Evolutionary conservation across 1,140 invertebrate species (phyloP).

Genomic region (Papilio polytes): DNA sequence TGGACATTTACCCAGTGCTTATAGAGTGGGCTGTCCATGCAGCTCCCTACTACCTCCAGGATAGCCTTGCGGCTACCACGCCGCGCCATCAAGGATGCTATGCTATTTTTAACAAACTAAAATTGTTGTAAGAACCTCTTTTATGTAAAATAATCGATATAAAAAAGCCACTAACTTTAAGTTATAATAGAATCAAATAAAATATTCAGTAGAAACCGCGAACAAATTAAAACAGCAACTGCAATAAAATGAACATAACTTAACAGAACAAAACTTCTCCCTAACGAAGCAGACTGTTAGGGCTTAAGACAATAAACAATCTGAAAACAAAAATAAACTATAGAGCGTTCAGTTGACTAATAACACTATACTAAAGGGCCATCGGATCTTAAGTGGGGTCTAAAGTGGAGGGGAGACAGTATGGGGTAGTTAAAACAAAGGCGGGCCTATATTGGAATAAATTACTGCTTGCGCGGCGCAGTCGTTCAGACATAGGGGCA

Average conservation of each 20-base stretch:
- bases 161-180: not conserved
- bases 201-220: not conserved
- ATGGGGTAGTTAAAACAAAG: constrained; percentile 70
- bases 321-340: constrained; percentile 69
- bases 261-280: constrained; percentile 42
- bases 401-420: constrained; percentile 57
- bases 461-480: constrained; percentile 71
- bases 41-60: too few species aligned
- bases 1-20: too few species aligned
- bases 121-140: too few species aligned
- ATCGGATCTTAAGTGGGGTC: constrained; percentile 66
- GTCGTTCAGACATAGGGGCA: constrained; percentile 61
- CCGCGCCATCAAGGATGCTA: too few species aligned
- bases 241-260: constrained; percentile 35
- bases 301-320: constrained; percentile 51
- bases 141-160: too few species aligned
- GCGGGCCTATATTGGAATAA: constrained; percentile 68
- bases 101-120: not conserved
- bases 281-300: constrained; percentile 48
- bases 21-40: too few species aligned
- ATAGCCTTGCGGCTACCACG: too few species aligned
- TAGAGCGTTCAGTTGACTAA: constrained; percentile 68
- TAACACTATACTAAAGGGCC: constrained; percentile 71
- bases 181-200: not conserved
- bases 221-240: constrained; percentile 10